A percentile compares a stretch with the other conserved stretches of the same genome.
These are phyloP conservation scores for Vireo altiloquus DNA, from an alignment of 2,113 vertebrate species.

Conservation along the genomic window DNA sequence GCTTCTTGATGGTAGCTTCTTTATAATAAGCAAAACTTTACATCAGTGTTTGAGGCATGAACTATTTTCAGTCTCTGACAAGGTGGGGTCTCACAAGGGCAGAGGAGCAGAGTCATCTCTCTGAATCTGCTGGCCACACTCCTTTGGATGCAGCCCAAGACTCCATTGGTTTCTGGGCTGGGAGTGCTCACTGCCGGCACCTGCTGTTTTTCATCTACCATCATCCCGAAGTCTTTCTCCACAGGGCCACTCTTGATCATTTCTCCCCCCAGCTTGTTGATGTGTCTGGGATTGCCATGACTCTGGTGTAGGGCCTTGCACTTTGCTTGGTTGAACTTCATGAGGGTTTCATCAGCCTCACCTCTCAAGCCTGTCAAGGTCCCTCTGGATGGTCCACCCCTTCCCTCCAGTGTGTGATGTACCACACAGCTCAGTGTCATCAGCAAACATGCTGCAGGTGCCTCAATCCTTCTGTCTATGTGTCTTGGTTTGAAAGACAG, in stretches of 20 bases:
- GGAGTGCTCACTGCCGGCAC: too few relatives aligned
- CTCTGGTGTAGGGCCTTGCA: background rate
- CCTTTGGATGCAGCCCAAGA: background rate
- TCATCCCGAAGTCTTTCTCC: too few relatives aligned
- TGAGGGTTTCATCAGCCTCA: background rate
- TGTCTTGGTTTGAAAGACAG: too few relatives aligned
- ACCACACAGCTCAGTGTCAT: background rate
- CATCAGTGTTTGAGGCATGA: too few relatives aligned
- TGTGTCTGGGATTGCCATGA: too few relatives aligned
- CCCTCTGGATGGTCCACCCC: background rate
- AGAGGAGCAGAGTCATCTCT: background rate
- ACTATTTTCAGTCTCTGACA: too few relatives aligned
- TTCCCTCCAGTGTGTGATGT: background rate
- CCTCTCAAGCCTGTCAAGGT: background rate
- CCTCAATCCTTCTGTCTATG: background rate
- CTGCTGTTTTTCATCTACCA: too few relatives aligned
- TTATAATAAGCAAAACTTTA: too few relatives aligned
- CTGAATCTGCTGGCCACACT: background rate
- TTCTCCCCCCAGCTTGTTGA: too few relatives aligned
- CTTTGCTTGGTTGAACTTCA: background rate
- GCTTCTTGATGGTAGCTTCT: too few relatives aligned
- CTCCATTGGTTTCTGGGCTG: too few relatives aligned
- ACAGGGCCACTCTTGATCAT: too few relatives aligned
- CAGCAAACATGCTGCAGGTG: background rate
- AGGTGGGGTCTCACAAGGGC: background rate